Evolutionary conservation across 1,140 invertebrate species (phyloP), one percentile per base, ranked within the genome.

Genomic region (Brachionus sp.): DNA sequence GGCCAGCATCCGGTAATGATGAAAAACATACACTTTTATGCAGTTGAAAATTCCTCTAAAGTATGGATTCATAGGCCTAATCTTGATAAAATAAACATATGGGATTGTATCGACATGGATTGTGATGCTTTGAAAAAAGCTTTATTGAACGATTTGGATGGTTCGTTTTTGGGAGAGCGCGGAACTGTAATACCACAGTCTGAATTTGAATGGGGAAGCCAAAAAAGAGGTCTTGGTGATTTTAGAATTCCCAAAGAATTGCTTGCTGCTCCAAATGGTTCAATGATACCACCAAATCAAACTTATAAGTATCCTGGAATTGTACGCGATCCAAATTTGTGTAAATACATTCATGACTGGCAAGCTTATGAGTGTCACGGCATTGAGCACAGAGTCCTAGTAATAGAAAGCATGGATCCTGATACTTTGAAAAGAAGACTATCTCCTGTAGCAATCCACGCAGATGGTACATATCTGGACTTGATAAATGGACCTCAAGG

Each of bases 401-500:
- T 86, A 4, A 86, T 89, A 6, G 88, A 88, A 84, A 89, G 86
- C 82, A 85, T 88, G 86, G 88, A 89, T 80, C 6, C 50, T 0
- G 88, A 89, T 83, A 88, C 88, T 3, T 86, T 87, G 73, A 87
- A 85, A 10, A 84, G 88, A 7, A 83, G 88, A 4, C 50, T 89
- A 0, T 88, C 88, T 9, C 88, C 88, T 0, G 85, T 89, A 0
- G 88, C 88, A 29, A 66, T 89, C 2, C 53, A 85, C 1, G 25
- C 25, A 9, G 37, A 75, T 35, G 53, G 50, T 25, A 39, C 23
- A 2, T 88, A 88, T 73, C 37, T 89, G 42, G 88, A 89, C 77
- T 85, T 89, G 1, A 86, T 89, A 6, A 89, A 89, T 84, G 88
- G 88, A 7, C 88, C 88, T 10, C 86, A 87, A 39, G 64, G 64